phyloP scores from a whole-genome alignment of 1,140 invertebrate genomes.

The Plodia interpunctella region DNA sequence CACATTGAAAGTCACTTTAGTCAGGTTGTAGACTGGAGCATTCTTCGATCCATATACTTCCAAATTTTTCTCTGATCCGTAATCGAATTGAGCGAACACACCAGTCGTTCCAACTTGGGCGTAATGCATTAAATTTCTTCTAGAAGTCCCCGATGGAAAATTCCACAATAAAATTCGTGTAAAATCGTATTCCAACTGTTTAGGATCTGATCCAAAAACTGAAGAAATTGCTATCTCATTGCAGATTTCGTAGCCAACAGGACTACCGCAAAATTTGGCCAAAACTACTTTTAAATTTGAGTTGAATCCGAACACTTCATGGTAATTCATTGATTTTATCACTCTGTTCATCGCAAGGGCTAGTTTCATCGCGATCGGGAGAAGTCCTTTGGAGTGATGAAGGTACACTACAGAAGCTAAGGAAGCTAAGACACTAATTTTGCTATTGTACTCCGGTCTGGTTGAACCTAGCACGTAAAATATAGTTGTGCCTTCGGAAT shows the following conservation, averaged over 20 bases:
- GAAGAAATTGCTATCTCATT: conserved; percentile 27
- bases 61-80: conserved; percentile 69
- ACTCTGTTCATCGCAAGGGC: conserved; percentile 16
- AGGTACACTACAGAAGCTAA: conserved; percentile 79
- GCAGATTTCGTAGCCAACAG: conserved; percentile 29
- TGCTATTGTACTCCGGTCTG: conserved; percentile 76
- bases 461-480: conserved; percentile 65
- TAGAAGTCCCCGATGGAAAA: conserved; percentile 71
- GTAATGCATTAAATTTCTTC: conserved; percentile 82
- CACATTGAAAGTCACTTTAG: conserved; percentile 77
- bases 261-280: not conserved
- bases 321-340: not conserved
- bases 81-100: conserved; percentile 62
- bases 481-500: conserved; percentile 72
- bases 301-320: conserved; percentile 36
- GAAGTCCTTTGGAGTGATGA: conserved; percentile 23
- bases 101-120: conserved; percentile 78
- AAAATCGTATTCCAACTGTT: conserved; percentile 37
- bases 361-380: conserved; percentile 16
- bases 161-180: conserved; percentile 25
- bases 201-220: conserved; percentile 35
- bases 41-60: conserved; percentile 62
- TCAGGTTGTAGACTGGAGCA: conserved; percentile 78
- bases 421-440: conserved; percentile 55
- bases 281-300: conserved; percentile 9